Base-by-base conservation (phyloP, 2,888 invertebrate genomes). In the Chouioia cunea region DNA sequence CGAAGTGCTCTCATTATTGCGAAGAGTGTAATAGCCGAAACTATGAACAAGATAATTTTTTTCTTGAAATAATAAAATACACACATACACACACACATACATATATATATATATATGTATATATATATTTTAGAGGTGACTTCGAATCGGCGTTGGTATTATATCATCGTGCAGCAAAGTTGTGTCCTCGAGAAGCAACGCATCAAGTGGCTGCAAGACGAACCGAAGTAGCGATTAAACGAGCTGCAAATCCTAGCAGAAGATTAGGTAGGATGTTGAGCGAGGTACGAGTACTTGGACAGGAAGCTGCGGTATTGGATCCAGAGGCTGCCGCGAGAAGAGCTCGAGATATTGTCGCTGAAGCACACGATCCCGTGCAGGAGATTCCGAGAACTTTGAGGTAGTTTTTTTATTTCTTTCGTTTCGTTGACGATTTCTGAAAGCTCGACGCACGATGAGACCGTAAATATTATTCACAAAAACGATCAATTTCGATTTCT, bases 81-180 rank as follows among this genome's bases (percentile, higher is more conserved):
- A n/a, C n/a, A n/a, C n/a, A n/a, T n/a, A n/a, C n/a, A n/a, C n/a
- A n/a, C n/a, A n/a, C n/a, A n/a, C n/a, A n/a, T n/a, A n/a, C n/a
- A n/a, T n/a, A n/a, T n/a, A n/a, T n/a, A n/a, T n/a, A n/a, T n/a
- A n/a, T n/a, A n/a, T n/a, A n/a, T n/a, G n/a, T n/a, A 27, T 27
- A 27, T 4, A 36, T 36, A 10, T 8, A 10, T 36, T 36, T 36
- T 70, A 83, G 83, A 62, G 82, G 82, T 3, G 80, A 84, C 77
- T 84, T 80, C 77, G 83, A 84, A 71, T 74, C 79, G 18, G 83
- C 83, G 14, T 73, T 84, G 73, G 78, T 83, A 18, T 74, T 84
- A 14, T 83, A 83, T 73, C 79, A 83, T 65, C 79, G 82, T 57
- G 84, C 84, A 3, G 79, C 80, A 14, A 76, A 63, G 16, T 66